Percentiles rank a stretch among this genome's conserved stretches.
These are phyloP conservation scores for Chelonus formosanus DNA, from an alignment of 2,888 invertebrate species.

Conservation along the genomic window DNA sequence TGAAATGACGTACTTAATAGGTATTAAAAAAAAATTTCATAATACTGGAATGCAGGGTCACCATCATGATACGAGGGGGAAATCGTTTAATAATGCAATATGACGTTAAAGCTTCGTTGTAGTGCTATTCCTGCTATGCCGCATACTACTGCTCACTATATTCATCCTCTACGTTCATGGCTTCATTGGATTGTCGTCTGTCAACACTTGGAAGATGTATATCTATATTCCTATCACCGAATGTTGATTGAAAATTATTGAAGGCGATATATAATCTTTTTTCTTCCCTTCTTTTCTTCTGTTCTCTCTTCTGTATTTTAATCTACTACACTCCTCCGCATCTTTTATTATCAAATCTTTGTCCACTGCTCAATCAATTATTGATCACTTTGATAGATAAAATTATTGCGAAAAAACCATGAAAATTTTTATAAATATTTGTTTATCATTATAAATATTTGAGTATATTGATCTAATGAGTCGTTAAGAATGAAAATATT, in stretches of 20 bases:
- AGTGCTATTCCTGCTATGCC: constrained; percentile 63
- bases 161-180: constrained; percentile 49
- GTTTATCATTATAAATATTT: too few relatives aligned
- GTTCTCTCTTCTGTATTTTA: neutral
- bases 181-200: constrained; percentile 42
- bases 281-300: neutral
- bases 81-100: constrained; percentile 64
- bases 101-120: constrained; percentile 58
- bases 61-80: constrained; percentile 41
- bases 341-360: neutral
- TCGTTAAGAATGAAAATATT: too few relatives aligned
- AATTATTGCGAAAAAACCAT: neutral
- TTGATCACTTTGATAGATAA: neutral
- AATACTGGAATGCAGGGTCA: constrained; percentile 60
- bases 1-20: constrained; percentile 43
- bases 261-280: constrained; percentile 45
- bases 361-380: neutral
- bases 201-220: constrained; percentile 10
- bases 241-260: constrained; percentile 63
- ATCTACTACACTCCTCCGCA: neutral
- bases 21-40: constrained; percentile 59
- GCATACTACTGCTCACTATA: constrained; percentile 57
- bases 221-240: constrained; percentile 50
- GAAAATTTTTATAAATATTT: too few relatives aligned
- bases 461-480: too few relatives aligned